phyloP scores from a whole-genome alignment of 92 coral and sea anemone genomes.

The Paramuricea clavata region DNA sequence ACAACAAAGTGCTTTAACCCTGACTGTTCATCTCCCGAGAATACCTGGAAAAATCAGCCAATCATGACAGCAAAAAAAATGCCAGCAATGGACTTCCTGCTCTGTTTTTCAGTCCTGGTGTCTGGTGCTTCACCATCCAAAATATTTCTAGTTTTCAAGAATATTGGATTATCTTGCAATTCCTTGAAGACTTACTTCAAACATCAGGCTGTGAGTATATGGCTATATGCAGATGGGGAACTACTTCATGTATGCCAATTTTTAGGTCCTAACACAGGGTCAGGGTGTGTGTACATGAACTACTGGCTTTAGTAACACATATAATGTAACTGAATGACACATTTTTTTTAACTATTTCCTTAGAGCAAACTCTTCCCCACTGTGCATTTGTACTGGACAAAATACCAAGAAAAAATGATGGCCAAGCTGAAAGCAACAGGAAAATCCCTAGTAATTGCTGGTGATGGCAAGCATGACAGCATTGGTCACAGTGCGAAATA shows the following conservation, averaged over 20 bases:
- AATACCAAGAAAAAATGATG: not conserved
- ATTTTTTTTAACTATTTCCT: not conserved
- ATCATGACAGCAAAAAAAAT: conserved; percentile 54
- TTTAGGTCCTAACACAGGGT: too few species aligned
- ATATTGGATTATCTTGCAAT: conserved; percentile 53
- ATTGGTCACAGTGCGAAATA: conserved; percentile 3
- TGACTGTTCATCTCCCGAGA: conserved; percentile 49
- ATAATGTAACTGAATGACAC: too few species aligned
- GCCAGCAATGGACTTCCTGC: conserved; percentile 65
- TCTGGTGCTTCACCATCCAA: conserved; percentile 65
- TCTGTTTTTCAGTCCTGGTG: conserved; percentile 57
- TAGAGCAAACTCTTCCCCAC: conserved; percentile 46
- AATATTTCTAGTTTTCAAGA: conserved; percentile 42
- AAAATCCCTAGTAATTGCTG: not conserved
- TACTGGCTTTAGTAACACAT: too few species aligned
- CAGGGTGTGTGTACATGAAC: too few species aligned
- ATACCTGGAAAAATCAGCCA: conserved; percentile 69
- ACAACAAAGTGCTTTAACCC: conserved; percentile 56
- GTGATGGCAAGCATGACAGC: conserved; percentile 9
- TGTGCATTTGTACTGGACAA: conserved; percentile 10
- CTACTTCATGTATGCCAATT: too few species aligned
- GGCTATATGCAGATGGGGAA: too few species aligned
- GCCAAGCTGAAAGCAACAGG: conserved; percentile 1
- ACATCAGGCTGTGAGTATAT: conserved; percentile 73
- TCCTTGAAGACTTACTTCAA: conserved; percentile 62